Evolutionary conservation across 2,113 vertebrate genomes (phyloP), one percentile per base, ranked within the genome.

Genomic region (Osmerus mordax): DNA sequence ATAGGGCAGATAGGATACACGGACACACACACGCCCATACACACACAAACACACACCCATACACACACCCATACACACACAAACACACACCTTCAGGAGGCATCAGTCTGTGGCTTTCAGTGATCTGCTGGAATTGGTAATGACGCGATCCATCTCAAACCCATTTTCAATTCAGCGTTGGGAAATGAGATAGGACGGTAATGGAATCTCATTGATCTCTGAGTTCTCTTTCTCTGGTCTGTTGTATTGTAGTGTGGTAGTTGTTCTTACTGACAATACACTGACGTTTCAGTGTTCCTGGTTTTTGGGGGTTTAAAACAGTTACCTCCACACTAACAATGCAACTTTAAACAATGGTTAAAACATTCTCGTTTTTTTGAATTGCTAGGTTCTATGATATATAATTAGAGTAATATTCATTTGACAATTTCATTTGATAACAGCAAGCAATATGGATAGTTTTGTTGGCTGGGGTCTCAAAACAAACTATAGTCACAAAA

Each of bases 171-270:
- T 86, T 86, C 83, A 83, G 88, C 80, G 77, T 72, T 83, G 85
- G 89, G 86, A 90, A 90, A 90, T 91, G 89, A 89, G 87, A 89
- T 88, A 84, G 89, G 86, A 84, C 80, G 83, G 87, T 89, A 91
- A 91, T 90, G 86, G 87, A 90, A 89, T 90, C 86, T 85, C 89
- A 91, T 91, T 91, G 89, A 91, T 92, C 90, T 90, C 36, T 11
- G 41, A 47, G 86, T 81, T 79, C 89, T 89, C 89, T 83, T 85
- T 72, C 86, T 90, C 81, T 83, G 90, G 86, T 89, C 87, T 87
- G 89, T 88, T 70, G 81, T 80, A 81, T 84, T 78, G 87, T 83
- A 86, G 80, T 87, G 85, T 84, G 78, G 78, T 85, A 88, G 84
- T 88, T 81, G 85, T 86, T 88, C 82, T 84, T 84, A 88, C 86